phyloP scores from a whole-genome alignment of 2,113 vertebrate species.

The Motacilla alba region DNA sequence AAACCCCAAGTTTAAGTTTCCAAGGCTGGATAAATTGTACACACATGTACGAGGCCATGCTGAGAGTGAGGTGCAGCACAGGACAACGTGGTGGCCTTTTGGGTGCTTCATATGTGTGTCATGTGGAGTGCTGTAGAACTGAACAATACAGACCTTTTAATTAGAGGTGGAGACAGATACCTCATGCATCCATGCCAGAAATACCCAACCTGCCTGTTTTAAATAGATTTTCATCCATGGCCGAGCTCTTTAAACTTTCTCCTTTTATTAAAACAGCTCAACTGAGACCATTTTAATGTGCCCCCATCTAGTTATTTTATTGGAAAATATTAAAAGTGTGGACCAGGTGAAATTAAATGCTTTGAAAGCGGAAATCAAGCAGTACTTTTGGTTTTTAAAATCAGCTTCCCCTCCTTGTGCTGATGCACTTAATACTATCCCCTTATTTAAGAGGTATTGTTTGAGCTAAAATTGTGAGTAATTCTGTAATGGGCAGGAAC shows the following conservation, averaged over 20 bases:
- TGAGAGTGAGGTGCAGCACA: background rate
- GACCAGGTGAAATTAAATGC: conserved; percentile 58
- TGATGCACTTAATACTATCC: conserved; percentile 30
- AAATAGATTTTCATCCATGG: conserved; percentile 68
- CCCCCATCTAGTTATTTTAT: conserved; percentile 62
- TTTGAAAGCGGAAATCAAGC: conserved; percentile 58
- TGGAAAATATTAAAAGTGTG: conserved; percentile 60
- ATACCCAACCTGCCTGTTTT: conserved; percentile 50
- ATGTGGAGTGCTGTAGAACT: background rate
- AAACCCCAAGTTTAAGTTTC: background rate
- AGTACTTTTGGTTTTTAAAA: conserved; percentile 36
- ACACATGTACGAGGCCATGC: rapidly evolving
- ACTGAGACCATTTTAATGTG: conserved; percentile 64
- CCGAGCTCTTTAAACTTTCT: conserved; percentile 64
- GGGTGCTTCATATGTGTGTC: background rate
- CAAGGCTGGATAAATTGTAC: background rate
- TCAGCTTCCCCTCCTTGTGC: conserved; percentile 11
- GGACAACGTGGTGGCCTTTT: background rate
- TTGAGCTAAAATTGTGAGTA: conserved; percentile 42
- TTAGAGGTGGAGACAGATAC: conserved; percentile 55
- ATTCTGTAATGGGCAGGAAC: conserved; percentile 21
- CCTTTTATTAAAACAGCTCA: conserved; percentile 70
- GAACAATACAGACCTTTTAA: conserved; percentile 60
- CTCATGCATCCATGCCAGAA: conserved; percentile 47
- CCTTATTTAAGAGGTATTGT: conserved; percentile 55